Conservation (phyloP, 2,113 vertebrate genomes). For the Daubentonia madagascariensis region DNA sequence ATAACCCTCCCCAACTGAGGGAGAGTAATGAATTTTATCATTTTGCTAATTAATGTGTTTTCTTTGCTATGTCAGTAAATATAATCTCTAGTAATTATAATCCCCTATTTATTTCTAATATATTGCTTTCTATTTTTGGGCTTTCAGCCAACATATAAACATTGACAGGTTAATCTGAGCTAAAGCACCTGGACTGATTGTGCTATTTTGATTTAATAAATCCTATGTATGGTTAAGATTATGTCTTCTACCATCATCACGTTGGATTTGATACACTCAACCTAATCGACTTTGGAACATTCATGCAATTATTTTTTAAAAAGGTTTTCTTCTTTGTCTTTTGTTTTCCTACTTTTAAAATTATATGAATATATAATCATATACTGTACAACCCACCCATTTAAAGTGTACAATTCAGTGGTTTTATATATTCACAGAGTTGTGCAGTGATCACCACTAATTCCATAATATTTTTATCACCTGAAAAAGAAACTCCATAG, state of each 20-base stretch:
- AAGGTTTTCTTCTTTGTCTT: constrained; percentile 3
- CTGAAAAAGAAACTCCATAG: background rate
- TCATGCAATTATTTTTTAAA: background rate
- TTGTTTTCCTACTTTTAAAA: constrained; percentile 13
- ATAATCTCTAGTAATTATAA: constrained; percentile 43
- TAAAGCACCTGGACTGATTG: constrained; percentile 4
- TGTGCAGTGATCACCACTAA: background rate
- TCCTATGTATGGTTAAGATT: constrained; percentile 6
- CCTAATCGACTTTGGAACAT: constrained; percentile 43
- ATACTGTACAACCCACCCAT: background rate
- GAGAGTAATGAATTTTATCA: constrained; percentile 38
- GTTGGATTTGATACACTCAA: constrained; percentile 42
- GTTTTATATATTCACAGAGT: constrained; percentile 31
- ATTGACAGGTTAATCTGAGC: constrained; percentile 44
- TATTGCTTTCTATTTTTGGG: constrained; percentile 41
- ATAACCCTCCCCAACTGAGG: background rate
- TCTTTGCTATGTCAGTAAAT: constrained; percentile 48
- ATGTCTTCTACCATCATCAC: background rate
- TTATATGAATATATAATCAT: background rate
- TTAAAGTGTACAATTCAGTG: constrained; percentile 28
- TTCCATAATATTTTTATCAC: background rate
- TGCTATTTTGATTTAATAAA: constrained; percentile 53
- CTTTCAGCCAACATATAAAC: constrained; percentile 40
- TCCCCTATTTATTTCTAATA: constrained; percentile 30
- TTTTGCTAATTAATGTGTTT: constrained; percentile 48